Evolutionary conservation across 2,797 vertebrate genomes (phyloP), one percentile per base, ranked within the genome.

Genomic region (Gymnopithys bicolor): DNA sequence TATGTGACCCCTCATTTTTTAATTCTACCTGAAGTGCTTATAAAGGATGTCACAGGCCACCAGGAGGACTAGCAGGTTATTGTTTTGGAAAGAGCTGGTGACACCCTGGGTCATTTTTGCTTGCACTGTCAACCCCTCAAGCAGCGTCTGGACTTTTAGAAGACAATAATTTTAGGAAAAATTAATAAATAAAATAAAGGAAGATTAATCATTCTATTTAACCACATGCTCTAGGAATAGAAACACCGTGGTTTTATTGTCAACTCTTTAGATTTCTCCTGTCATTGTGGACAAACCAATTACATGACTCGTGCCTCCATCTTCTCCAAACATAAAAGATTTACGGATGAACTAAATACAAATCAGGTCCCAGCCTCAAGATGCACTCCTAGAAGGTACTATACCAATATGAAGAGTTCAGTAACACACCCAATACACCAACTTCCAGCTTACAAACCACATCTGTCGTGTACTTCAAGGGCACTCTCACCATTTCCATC

Each of bases 381-480:
- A 66, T 32, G 63, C 49, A 46, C 39, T 22, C 11, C 28, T 43
- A 32, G 37, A 11, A 84, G 70, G 28, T 19, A 13, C n/a, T 12
- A 8, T 4, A 53, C 0, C 0, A 58, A 39, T 1, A 0, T 24
- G 33, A 64, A 78, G 43, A 0, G 2, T 43, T 59, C 30, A 13
- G 23, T 37, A 77, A 41, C 79, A n/a, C 70, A 30, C 55, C 25
- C 11, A 7, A 27, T 13, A 41, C 58, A 27, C 76, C 86, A 87
- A 8, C n/a, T 66, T 75, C 64, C 77, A 84, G 35, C 35, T 69
- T 6, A 28, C 7, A 84, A 78, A 83, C 16, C 78, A 30, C 78
- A 35, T n/a, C 67, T 53, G 71, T 30, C 77, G 4, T 2, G 25
- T 14, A 45, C 48, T 82, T 41, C 5, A 14, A 48, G 37, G 32